A percentile compares a stretch with the other conserved stretches of the same genome.
These are phyloP conservation scores for Nannoperca obscura DNA, from an alignment of 2,797 vertebrate species.

Conservation along the genomic window DNA sequence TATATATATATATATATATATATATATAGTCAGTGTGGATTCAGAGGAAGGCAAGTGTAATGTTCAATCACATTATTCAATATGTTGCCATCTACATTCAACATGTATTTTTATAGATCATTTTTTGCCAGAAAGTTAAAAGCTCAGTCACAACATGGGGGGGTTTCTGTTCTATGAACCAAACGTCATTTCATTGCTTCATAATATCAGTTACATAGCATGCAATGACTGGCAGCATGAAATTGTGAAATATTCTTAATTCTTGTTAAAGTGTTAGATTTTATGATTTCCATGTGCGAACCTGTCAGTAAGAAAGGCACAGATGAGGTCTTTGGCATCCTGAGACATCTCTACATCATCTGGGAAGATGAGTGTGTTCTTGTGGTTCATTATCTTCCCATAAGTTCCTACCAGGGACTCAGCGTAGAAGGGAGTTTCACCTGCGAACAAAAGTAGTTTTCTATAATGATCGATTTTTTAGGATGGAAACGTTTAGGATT, in stretches of 20 bases:
- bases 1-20: too few relatives aligned
- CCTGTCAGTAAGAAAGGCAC: slow-evolving; percentile 97
- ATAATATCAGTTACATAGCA: background rate
- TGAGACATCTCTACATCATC: slow-evolving; percentile 94
- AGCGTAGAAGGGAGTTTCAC: slow-evolving; percentile 97
- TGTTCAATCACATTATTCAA: background rate
- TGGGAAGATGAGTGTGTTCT: slow-evolving; percentile 93
- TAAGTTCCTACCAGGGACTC: slow-evolving; percentile 98
- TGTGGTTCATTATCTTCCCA: slow-evolving; percentile 99
- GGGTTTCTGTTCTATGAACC: background rate
- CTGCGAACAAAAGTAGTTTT: slow-evolving; percentile 69
- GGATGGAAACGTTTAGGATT: background rate
- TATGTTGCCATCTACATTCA: background rate
- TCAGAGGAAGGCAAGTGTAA: background rate
- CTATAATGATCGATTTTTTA: background rate
- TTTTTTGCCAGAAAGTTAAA: background rate
- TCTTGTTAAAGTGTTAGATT: background rate
- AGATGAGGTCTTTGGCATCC: slow-evolving; percentile 94
- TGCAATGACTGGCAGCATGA: background rate
- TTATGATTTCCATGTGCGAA: slow-evolving; percentile 55
- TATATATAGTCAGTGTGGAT: too few relatives aligned
- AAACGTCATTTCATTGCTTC: background rate
- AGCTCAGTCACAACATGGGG: background rate
- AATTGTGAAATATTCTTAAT: slow-evolving; percentile 19
- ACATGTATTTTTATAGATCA: background rate